These are phyloP conservation scores for Petrolisthes manimaculis DNA, from an alignment of 2,888 invertebrate genomes.

Conservation along the genomic window DNA sequence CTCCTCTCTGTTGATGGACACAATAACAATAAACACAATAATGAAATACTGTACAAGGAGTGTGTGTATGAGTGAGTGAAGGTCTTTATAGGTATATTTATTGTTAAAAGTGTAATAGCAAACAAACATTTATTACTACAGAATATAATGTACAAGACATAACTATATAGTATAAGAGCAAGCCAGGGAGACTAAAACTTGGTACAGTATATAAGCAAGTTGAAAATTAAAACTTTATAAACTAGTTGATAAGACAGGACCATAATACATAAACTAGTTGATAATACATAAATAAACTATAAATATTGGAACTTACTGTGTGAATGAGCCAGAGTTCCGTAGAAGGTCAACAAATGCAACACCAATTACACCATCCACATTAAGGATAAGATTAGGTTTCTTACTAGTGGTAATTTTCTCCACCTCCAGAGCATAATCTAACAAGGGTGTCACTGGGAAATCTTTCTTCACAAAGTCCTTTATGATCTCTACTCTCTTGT, in stretches of 20 bases:
- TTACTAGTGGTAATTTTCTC: constrained; percentile 99
- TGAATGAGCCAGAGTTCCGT: constrained; percentile 92
- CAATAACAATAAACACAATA: too few species aligned
- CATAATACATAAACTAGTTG: neutral
- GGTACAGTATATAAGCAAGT: too few species aligned
- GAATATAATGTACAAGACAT: neutral
- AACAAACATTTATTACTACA: neutral
- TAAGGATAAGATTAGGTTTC: constrained; percentile 99
- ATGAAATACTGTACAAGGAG: too few species aligned
- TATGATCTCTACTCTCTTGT: constrained; percentile 96
- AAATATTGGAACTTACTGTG: constrained; percentile 75
- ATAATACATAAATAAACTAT: neutral
- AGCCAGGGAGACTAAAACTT: neutral
- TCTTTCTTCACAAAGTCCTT: constrained; percentile 94
- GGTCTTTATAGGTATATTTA: neutral
- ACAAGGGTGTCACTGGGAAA: constrained; percentile 94
- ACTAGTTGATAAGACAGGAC: neutral
- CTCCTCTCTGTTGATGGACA: constrained; percentile 81
- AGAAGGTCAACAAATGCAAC: constrained; percentile 97
- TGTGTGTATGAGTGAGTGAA: too few species aligned
- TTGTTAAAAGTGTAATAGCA: neutral
- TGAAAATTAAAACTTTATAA: too few species aligned
- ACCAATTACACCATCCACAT: constrained; percentile 98
- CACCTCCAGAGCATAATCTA: constrained; percentile 95
- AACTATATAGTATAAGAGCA: neutral